Evolutionary conservation across 2,113 vertebrate genomes (phyloP).

Genomic region (Percopsis transmontana): DNA sequence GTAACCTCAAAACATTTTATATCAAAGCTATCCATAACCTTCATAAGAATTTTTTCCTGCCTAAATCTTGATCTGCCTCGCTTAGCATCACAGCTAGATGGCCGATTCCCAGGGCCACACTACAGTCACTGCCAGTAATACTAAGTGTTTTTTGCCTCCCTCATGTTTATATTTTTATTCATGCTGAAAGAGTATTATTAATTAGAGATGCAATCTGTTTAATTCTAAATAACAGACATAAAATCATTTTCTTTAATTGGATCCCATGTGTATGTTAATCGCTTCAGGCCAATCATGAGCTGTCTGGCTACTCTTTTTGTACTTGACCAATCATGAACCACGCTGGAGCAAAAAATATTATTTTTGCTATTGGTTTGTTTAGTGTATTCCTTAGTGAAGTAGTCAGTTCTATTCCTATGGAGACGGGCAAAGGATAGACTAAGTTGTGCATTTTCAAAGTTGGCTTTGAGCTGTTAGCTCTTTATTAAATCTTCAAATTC

Average conservation of each 20-base stretch:
- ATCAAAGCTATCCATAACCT: constrained; percentile 40
- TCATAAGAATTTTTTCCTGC: constrained; percentile 31
- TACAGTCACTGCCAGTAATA: constrained; percentile 12
- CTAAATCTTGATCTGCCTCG: constrained; percentile 41
- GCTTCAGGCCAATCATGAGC: not conserved
- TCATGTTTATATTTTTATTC: constrained; percentile 45
- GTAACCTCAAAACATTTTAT: constrained; percentile 37
- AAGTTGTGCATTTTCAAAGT: constrained; percentile 16
- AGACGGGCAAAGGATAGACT: not conserved
- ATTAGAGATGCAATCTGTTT: constrained; percentile 21
- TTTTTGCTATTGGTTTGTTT: not conserved
- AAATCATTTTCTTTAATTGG: constrained; percentile 8
- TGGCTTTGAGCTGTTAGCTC: constrained; percentile 18
- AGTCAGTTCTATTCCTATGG: constrained; percentile 21
- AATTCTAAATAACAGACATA: constrained; percentile 17
- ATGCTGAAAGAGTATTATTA: constrained; percentile 44
- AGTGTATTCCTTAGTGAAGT: constrained; percentile 31
- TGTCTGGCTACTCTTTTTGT: constrained; percentile 5
- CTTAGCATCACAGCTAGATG: constrained; percentile 36
- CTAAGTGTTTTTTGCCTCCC: constrained; percentile 40
- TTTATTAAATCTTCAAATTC: constrained; percentile 54
- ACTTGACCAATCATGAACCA: constrained; percentile 3
- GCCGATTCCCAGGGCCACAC: constrained; percentile 32
- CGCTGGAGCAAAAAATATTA: not conserved
- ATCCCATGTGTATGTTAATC: not conserved